These are phyloP conservation scores for Ormyrus rosae DNA, from an alignment of 2,888 invertebrate species.

Conservation along the genomic window DNA sequence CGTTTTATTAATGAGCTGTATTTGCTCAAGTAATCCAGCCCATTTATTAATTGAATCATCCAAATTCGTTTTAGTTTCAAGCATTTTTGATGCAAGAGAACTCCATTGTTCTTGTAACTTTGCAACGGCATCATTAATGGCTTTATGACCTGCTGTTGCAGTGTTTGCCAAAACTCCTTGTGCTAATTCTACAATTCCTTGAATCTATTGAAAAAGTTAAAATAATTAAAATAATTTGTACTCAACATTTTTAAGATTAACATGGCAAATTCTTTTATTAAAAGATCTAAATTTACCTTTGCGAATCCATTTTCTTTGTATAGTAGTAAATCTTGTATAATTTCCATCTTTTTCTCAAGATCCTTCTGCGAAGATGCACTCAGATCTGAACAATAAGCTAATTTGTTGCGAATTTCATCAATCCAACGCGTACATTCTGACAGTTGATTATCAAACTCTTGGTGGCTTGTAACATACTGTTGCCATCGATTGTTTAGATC, in stretches of 20 bases:
- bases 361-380: constrained; percentile 90
- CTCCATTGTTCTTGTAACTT: constrained; percentile 95
- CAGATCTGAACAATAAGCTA: constrained; percentile 91
- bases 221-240: constrained; percentile 12
- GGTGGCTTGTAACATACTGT: constrained; percentile 90
- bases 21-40: constrained; percentile 93
- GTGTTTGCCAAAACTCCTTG: constrained; percentile 95
- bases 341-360: constrained; percentile 88
- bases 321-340: constrained; percentile 90
- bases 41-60: constrained; percentile 94
- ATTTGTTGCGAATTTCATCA: constrained; percentile 86
- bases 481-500: constrained; percentile 95
- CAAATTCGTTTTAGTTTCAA: constrained; percentile 90
- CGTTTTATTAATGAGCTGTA: constrained; percentile 89
- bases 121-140: constrained; percentile 89
- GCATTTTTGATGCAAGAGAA: constrained; percentile 88
- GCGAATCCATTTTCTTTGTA: constrained; percentile 95
- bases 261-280: not conserved
- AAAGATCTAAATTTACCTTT: constrained; percentile 78
- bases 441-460: constrained; percentile 89
- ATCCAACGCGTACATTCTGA: constrained; percentile 91
- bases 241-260: not conserved
- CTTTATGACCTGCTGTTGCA: constrained; percentile 90
- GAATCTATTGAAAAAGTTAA: constrained; percentile 70
- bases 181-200: constrained; percentile 91